phyloP scores from a whole-genome alignment of 2,888 invertebrate species.

The Diaphora mendica region DNA sequence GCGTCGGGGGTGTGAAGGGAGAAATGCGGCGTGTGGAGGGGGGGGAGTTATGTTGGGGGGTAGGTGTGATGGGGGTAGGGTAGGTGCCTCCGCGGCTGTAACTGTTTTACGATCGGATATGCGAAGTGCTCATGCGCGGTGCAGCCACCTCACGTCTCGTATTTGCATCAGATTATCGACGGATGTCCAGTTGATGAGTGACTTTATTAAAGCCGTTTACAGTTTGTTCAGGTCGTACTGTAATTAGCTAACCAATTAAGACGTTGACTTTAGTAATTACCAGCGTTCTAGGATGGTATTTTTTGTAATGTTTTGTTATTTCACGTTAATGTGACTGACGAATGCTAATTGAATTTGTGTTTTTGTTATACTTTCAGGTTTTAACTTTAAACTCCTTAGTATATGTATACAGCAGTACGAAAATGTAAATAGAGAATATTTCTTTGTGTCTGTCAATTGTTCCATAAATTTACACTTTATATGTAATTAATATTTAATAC shows the following conservation, averaged over 20 bases:
- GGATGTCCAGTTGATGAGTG: slow-evolving; percentile 52
- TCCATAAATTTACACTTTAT: too few relatives aligned
- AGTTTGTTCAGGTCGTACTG: slow-evolving; percentile 6
- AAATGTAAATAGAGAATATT: not conserved
- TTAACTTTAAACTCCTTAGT: not conserved
- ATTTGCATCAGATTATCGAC: slow-evolving; percentile 84
- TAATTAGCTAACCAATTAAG: slow-evolving; percentile 19
- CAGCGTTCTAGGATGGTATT: not conserved
- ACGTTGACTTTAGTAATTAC: not conserved
- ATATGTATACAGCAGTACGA: not conserved
- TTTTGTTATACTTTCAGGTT: not conserved
- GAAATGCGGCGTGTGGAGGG: slow-evolving; percentile 42
- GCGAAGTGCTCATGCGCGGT: slow-evolving; percentile 81
- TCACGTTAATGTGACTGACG: not conserved
- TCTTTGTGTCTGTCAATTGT: not conserved
- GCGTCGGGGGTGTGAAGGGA: slow-evolving; percentile 55
- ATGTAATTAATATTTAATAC: too few relatives aligned
- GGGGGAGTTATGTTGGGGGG: slow-evolving; percentile 36
- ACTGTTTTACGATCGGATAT: slow-evolving; percentile 84
- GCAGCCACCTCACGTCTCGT: slow-evolving; percentile 68
- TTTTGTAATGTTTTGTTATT: not conserved
- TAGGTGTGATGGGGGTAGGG: slow-evolving; percentile 54
- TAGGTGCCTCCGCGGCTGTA: slow-evolving; percentile 65
- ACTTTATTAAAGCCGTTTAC: slow-evolving; percentile 32
- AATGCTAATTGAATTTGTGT: not conserved